phyloP scores from a whole-genome alignment of 2,797 vertebrate species.

The Sebastes steindachneri region DNA sequence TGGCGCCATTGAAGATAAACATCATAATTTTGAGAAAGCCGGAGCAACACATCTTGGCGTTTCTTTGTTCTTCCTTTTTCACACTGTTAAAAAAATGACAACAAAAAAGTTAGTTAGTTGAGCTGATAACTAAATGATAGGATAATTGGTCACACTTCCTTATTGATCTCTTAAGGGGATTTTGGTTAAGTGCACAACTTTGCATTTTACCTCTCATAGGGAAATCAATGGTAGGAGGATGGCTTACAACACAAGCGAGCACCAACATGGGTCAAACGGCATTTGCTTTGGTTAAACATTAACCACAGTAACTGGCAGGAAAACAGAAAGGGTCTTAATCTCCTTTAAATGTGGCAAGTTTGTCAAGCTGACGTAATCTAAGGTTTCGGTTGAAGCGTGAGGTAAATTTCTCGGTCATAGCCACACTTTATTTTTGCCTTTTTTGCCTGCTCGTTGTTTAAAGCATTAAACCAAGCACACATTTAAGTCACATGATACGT shows the following conservation, averaged over 20 bases:
- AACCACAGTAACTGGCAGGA: slow-evolving; percentile 40
- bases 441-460: not conserved
- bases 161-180: not conserved
- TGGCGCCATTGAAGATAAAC: slow-evolving; percentile 84
- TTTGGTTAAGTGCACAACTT: not conserved
- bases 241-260: not conserved
- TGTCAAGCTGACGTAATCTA: not conserved
- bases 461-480: not conserved
- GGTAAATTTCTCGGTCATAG: not conserved
- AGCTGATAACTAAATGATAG: not conserved
- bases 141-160: not conserved
- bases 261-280: not conserved
- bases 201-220: not conserved
- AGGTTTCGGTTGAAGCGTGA: slow-evolving; percentile 37
- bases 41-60: slow-evolving; percentile 79
- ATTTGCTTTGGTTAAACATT: slow-evolving; percentile 66
- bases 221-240: not conserved
- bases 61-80: not conserved
- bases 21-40: slow-evolving; percentile 83
- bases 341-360: not conserved
- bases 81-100: slow-evolving; percentile 29
- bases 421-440: not conserved
- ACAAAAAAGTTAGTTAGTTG: not conserved
- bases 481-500: not conserved
- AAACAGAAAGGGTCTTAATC: slow-evolving; percentile 14